These are phyloP conservation scores for Dicranocentrus wangi DNA, from an alignment of 2,888 invertebrate species.

Conservation along the genomic window DNA sequence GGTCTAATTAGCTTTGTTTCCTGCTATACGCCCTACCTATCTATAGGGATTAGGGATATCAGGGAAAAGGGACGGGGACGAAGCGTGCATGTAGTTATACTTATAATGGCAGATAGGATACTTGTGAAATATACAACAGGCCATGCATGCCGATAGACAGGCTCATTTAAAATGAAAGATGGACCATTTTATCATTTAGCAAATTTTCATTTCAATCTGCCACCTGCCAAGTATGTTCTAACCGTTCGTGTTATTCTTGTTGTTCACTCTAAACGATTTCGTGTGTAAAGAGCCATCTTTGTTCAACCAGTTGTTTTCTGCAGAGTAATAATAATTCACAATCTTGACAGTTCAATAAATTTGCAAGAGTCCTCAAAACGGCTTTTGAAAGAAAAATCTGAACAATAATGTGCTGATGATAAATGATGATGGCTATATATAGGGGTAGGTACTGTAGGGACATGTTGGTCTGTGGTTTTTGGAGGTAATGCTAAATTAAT, in stretches of 20 bases:
- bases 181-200: neutral
- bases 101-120: neutral
- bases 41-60: too few relatives aligned
- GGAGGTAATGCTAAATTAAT: too few relatives aligned
- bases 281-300: too few relatives aligned
- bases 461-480: too few relatives aligned
- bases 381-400: constrained; percentile 2
- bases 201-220: constrained; percentile 6
- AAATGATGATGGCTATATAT: constrained; percentile 7
- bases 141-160: neutral
- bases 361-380: neutral
- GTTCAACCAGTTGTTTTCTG: neutral
- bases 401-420: neutral
- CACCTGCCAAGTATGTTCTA: neutral
- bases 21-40: constrained; percentile 4
- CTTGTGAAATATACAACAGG: neutral
- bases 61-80: too few relatives aligned
- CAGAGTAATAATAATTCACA: neutral
- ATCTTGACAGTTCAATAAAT: constrained; percentile 12
- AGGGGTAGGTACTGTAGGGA: neutral
- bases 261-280: neutral
- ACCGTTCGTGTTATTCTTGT: neutral
- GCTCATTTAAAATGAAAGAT: too few relatives aligned
- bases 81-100: neutral
- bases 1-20: neutral